These are phyloP conservation scores for Pteruthius melanotis DNA, from an alignment of 2,113 vertebrate genomes.

Conservation along the genomic window DNA sequence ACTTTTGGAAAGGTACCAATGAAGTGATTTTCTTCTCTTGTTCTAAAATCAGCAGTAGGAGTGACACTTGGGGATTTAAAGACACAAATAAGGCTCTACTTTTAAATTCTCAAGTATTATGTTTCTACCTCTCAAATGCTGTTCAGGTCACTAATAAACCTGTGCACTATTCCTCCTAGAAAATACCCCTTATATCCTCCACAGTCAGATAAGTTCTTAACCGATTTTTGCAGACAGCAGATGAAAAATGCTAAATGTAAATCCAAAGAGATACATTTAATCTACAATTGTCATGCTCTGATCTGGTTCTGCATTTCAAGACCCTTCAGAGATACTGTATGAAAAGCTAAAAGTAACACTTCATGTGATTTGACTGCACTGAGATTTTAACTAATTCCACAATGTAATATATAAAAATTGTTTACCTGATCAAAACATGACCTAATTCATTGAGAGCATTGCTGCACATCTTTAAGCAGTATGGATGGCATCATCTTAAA, in stretches of 20 bases:
- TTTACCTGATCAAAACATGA: not conserved
- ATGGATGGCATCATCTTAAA: not conserved
- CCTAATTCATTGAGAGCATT: not conserved
- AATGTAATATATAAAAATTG: not conserved
- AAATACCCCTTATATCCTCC: not conserved
- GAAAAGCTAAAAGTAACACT: not conserved
- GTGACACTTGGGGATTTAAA: not conserved
- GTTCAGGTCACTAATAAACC: not conserved
- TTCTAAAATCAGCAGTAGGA: conserved; percentile 14
- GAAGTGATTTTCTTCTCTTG: not conserved
- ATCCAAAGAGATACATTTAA: not conserved
- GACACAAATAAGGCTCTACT: not conserved
- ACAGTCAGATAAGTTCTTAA: not conserved
- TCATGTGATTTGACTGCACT: not conserved
- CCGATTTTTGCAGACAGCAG: not conserved
- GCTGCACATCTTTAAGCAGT: not conserved
- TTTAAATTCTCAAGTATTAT: not conserved
- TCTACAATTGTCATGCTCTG: not conserved
- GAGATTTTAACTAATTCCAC: not conserved
- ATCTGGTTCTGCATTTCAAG: not conserved
- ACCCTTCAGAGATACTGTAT: not conserved
- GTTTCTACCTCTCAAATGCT: not conserved
- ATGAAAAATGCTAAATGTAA: not conserved
- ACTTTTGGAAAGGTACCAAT: not conserved
- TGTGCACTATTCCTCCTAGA: not conserved